Evolutionary conservation across 1,140 invertebrate genomes (phyloP).

Genomic region (Pseudomyrmex dendroicus): DNA sequence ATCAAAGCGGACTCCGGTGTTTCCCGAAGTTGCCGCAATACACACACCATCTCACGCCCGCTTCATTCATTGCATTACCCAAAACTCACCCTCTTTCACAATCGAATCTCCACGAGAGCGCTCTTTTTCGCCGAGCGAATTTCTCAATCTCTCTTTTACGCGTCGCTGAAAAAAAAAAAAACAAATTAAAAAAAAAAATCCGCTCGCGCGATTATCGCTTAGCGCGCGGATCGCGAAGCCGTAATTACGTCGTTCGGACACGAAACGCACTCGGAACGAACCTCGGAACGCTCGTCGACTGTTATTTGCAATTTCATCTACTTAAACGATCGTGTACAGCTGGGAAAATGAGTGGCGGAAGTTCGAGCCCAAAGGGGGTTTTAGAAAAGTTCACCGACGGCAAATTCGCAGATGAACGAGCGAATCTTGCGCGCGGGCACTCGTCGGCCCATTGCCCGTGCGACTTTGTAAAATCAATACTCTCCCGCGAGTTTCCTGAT

Average conservation of each 20-base stretch:
- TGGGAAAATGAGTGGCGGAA: not conserved
- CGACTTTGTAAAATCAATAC: slow-evolving; percentile 59
- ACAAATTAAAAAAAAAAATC: too few relatives aligned
- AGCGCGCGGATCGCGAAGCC: slow-evolving; percentile 12
- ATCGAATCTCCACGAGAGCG: slow-evolving; percentile 18
- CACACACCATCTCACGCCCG: not conserved
- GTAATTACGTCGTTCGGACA: slow-evolving; percentile 47
- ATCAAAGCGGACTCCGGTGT: slow-evolving; percentile 41
- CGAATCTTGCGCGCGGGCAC: slow-evolving; percentile 35
- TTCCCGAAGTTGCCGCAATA: slow-evolving; percentile 43
- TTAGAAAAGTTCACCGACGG: slow-evolving; percentile 45
- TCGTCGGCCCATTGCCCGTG: slow-evolving; percentile 17
- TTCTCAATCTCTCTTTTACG: slow-evolving; percentile 51
- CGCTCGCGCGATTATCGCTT: slow-evolving; percentile 28
- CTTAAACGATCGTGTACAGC: slow-evolving; percentile 44
- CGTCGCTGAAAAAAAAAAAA: slow-evolving; percentile 12
- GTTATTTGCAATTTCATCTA: slow-evolving; percentile 60
- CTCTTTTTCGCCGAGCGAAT: not conserved
- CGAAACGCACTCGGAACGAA: too few relatives aligned
- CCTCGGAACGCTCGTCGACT: slow-evolving; percentile 9
- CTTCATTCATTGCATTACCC: slow-evolving; percentile 36
- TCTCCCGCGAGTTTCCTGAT: slow-evolving; percentile 45
- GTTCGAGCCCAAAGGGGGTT: not conserved
- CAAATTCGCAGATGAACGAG: slow-evolving; percentile 52
- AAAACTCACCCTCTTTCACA: slow-evolving; percentile 31